Conservation (phyloP, 2,797 vertebrate species). For the Heterohyrax brucei region DNA sequence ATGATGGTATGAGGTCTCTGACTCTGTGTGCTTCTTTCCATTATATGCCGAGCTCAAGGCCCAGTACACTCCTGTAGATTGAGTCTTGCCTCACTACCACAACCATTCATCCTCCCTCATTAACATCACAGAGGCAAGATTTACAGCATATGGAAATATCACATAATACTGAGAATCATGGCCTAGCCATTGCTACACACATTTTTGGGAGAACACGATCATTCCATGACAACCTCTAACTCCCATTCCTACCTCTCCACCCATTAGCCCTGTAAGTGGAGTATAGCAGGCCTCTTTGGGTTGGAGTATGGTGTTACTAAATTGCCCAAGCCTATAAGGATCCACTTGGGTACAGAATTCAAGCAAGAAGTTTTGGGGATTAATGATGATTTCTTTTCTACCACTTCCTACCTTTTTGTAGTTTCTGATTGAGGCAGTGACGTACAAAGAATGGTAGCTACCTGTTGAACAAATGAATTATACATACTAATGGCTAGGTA, state of each 20-base stretch:
- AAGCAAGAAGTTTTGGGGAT: not conserved
- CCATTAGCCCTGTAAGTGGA: not conserved
- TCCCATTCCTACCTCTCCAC: not conserved
- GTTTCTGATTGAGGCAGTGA: not conserved
- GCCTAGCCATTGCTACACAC: too few species aligned
- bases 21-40: too few species aligned
- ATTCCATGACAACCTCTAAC: not conserved
- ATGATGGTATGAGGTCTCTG: too few species aligned
- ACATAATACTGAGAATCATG: too few species aligned
- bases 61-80: too few species aligned
- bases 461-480: not conserved
- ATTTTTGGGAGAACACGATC: too few species aligned
- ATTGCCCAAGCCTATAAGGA: not conserved
- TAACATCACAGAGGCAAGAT: too few species aligned
- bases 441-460: not conserved
- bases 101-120: too few species aligned
- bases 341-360: not conserved
- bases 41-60: too few species aligned
- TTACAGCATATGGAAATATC: too few species aligned
- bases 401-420: not conserved
- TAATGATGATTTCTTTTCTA: not conserved
- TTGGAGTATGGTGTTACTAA: not conserved
- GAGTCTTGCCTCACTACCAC: too few species aligned
- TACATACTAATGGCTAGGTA: not conserved
- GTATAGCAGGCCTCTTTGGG: not conserved